A percentile compares a stretch with the other conserved stretches of the same genome.
Conservation (phyloP, 2,888 invertebrate species). For the Gnatocerus cornutus region DNA sequence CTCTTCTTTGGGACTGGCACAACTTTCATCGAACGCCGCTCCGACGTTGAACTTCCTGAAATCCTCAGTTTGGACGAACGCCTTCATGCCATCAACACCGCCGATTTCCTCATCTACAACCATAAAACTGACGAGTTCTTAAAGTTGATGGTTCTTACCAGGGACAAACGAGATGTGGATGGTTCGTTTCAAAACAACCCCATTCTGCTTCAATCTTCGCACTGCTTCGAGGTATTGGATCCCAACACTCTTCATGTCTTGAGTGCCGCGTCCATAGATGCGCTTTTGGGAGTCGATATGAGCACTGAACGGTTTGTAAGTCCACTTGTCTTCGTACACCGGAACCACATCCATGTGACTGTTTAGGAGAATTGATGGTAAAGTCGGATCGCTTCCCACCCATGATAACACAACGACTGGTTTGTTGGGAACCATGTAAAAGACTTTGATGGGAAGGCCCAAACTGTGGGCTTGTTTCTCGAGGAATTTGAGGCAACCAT, state of each 20-base stretch:
- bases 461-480: constrained; percentile 82
- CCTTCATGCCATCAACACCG: constrained; percentile 85
- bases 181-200: constrained; percentile 76
- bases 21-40: constrained; percentile 91
- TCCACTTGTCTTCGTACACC: constrained; percentile 94
- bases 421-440: constrained; percentile 77
- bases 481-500: constrained; percentile 83
- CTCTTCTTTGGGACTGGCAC: constrained; percentile 80
- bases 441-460: constrained; percentile 78
- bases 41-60: constrained; percentile 87
- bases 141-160: constrained; percentile 70
- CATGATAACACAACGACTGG: constrained; percentile 91
- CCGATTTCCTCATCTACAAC: constrained; percentile 91
- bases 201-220: constrained; percentile 76
- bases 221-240: constrained; percentile 87
- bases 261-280: constrained; percentile 91
- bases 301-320: constrained; percentile 90
- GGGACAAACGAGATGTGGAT: constrained; percentile 84
- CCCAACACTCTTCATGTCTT: constrained; percentile 92
- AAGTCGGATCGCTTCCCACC: constrained; percentile 81
- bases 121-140: neutral
- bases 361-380: constrained; percentile 87
- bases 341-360: constrained; percentile 99
- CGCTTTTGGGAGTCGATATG: constrained; percentile 89
- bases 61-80: constrained; percentile 81